Base-by-base conservation (phyloP, 2,888 invertebrate species). In the Eutolmus rufibarbis region DNA sequence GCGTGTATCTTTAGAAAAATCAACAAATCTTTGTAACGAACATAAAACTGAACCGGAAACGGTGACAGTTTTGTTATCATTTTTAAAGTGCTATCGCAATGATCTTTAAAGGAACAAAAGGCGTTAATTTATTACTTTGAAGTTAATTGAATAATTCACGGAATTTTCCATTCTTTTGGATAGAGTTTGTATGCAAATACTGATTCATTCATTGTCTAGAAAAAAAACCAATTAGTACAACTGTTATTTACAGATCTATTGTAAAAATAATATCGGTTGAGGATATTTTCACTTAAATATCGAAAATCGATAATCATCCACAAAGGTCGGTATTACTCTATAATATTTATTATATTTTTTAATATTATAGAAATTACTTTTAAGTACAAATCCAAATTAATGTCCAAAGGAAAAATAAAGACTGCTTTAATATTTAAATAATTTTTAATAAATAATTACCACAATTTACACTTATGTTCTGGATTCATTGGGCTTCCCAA, bases 401-500 rank as follows among this genome's bases (percentile, higher is more conserved):
- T 31, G 4, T 31, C 4, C 31, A 31, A 2, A 31, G 31, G 31
- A 31, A 56, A 56, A 56, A 19, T 19, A 66, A 66, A 66, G 0
- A 23, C 9, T 66, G 3, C 12, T 28, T 66, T 8, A 66, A 66
- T 23, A 3, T 66, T 66, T 66, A 9, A 66, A 12, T 51, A 51
- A 28, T 23, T 57, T 57, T 23, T 57, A 19, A 57, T 19, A 66
- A 2, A 66, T 57, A 57, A 76, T 46, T 43, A 85, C 87, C 87
- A 87, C 28, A 77, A 37, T 16, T 43, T 43, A 43, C 87, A 87
- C 28, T 77, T 66, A 37, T 66, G 31, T 46, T 77, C 40, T 8
- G 87, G 84, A 66, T 78, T 77, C 84, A 87, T 84, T n/a, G 56
- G 76, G 16, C 84, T 85, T 28, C 84, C 87, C 7, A 84, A n/a